Conservation (phyloP, 2,888 invertebrate genomes). For the Oeneis ivallda region DNA sequence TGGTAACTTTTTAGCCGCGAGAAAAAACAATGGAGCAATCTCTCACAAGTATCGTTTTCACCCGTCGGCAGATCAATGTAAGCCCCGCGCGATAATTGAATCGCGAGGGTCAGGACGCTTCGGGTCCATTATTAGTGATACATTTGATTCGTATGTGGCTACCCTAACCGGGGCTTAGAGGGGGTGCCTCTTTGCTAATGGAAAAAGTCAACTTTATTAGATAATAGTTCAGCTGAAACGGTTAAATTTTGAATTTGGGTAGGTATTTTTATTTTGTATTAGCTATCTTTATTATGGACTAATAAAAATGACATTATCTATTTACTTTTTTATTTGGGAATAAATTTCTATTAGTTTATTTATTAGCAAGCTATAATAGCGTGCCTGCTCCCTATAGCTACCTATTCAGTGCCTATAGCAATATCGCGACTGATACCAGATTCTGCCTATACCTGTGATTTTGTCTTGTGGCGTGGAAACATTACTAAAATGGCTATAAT, state of each 20-base stretch:
- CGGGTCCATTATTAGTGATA: slow-evolving; percentile 63
- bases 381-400: no score
- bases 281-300: no score
- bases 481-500: no score
- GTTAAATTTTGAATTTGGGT: neutral
- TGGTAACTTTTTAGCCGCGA: slow-evolving; percentile 74
- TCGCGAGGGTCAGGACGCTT: slow-evolving; percentile 67
- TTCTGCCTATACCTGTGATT: no score
- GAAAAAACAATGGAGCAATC: slow-evolving; percentile 82
- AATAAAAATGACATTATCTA: no score
- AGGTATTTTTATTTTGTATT: neutral
- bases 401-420: no score
- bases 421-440: no score
- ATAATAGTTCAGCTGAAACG: slow-evolving; percentile 22
- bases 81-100: slow-evolving; percentile 76
- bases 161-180: slow-evolving; percentile 48
- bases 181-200: slow-evolving; percentile 32
- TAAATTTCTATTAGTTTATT: no score
- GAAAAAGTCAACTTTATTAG: slow-evolving; percentile 34
- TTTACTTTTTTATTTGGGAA: no score
- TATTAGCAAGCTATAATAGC: no score
- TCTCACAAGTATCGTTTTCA: slow-evolving; percentile 83
- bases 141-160: slow-evolving; percentile 72
- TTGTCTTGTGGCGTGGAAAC: no score
- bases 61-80: slow-evolving; percentile 69